phyloP scores from a whole-genome alignment of 2,797 vertebrate genomes.

The Gymnocypris eckloni region DNA sequence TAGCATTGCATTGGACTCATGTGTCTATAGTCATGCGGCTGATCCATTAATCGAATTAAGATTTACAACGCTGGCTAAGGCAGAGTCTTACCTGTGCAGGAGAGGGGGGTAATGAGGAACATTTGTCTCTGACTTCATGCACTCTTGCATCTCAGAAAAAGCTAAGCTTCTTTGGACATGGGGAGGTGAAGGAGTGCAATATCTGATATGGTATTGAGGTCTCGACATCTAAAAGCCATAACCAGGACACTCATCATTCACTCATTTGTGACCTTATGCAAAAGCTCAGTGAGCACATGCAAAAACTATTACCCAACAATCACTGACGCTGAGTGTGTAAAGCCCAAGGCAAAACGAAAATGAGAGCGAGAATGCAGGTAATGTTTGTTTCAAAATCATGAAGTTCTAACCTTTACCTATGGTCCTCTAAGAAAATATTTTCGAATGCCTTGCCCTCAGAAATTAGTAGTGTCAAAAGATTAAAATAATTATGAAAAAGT shows the following conservation, averaged over 20 bases:
- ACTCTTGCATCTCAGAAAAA: not conserved
- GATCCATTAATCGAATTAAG: conserved; percentile 76
- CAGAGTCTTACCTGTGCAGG: conserved; percentile 64
- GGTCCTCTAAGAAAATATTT: not conserved
- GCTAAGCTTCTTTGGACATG: conserved; percentile 24
- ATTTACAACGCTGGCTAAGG: conserved; percentile 58
- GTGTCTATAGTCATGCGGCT: conserved; percentile 58
- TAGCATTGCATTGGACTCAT: conserved; percentile 53
- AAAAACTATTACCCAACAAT: not conserved
- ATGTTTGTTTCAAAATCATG: not conserved
- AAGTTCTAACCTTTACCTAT: not conserved
- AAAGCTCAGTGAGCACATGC: not conserved
- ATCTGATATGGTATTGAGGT: not conserved
- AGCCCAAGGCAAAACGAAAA: not conserved
- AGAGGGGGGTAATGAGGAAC: conserved; percentile 56
- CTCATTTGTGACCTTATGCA: conserved; percentile 15
- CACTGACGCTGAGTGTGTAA: not conserved
- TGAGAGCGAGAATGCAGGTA: not conserved
- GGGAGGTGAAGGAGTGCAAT: not conserved
- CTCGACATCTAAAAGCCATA: not conserved
- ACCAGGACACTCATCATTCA: not conserved
- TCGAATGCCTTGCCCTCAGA: not conserved
- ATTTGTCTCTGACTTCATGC: conserved; percentile 56
- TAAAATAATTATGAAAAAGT: not conserved
- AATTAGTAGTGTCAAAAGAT: not conserved